Percentiles rank a stretch among this genome's conserved stretches.
Evolutionary conservation across 64 coral and sea anemone genomes (phyloP).

Genomic region (Acropora tenuis): DNA sequence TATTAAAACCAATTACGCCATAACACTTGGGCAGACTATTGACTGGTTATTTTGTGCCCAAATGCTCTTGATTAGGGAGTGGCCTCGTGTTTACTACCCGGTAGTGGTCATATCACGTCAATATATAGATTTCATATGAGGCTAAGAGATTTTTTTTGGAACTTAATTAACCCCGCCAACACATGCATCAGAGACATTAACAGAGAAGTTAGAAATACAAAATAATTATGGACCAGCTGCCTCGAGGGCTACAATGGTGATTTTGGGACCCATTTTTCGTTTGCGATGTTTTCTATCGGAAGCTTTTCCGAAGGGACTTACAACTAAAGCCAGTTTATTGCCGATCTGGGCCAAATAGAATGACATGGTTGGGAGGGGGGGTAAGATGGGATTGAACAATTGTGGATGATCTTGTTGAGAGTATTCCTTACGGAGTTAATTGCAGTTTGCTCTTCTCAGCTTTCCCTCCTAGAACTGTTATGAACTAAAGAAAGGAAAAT

Average conservation of each 20-base stretch:
- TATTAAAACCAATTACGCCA: slow-evolving; percentile 61
- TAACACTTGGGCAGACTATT: slow-evolving; percentile 38
- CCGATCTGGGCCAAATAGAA: background rate
- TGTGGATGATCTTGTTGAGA: no score
- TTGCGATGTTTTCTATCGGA: background rate
- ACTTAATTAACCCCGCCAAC: background rate
- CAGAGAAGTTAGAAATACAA: background rate
- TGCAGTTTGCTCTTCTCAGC: no score
- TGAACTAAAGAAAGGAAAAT: no score
- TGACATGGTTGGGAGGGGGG: no score
- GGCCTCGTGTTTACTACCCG: slow-evolving; percentile 16
- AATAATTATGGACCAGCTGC: background rate
- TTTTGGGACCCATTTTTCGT: background rate
- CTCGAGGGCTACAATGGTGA: background rate
- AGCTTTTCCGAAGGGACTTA: no score
- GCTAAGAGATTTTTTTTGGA: background rate
- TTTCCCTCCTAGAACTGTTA: no score
- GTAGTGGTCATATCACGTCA: slow-evolving; percentile 20
- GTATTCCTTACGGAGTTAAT: no score
- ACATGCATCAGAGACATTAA: slow-evolving; percentile 28
- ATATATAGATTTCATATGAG: slow-evolving; percentile 28
- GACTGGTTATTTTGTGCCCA: slow-evolving; percentile 30
- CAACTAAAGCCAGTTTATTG: no score
- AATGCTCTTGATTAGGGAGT: slow-evolving; percentile 40
- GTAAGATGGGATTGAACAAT: no score